Evolutionary conservation across 2,888 invertebrate genomes (phyloP), one percentile per base, ranked within the genome.

Genomic region (Hirtodrosophila histrioides): DNA sequence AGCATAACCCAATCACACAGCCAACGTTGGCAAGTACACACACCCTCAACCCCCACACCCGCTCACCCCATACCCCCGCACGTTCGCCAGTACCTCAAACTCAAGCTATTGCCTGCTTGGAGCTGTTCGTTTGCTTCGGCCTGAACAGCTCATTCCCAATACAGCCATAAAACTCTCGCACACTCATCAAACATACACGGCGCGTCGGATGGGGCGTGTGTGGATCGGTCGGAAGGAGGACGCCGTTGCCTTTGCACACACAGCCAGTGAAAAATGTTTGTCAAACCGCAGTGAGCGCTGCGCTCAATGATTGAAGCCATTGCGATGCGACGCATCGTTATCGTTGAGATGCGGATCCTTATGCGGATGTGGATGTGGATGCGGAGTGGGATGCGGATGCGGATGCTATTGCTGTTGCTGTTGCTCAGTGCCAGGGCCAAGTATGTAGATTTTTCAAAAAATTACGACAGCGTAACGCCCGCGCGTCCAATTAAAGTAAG

Each of bases 401-500:
- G 17, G 46, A 31, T 49, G 41, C 6, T 56, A 46, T 24, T 53
- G 45, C 31, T 31, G 33, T 33, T 69, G 41, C 29, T 62, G 43
- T 27, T 56, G 50, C 43, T 61, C 57, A 43, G 43, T 31, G 40
- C 6, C 9, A 11, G 17, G 45, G 60, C 48, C 60, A 69, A 84
- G 79, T 65, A 79, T 82, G 76, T 66, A 85, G 79, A 80, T 80
- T 80, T 80, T 81, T 80, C 82, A 78, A 75, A 75, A 81, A 83
- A 90, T 88, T 85, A 89, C 89, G 79, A 88, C 88, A 88, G 85
- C 89, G 85, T 80, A 88, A 87, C 88, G 84, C 88, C 72, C 74
- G 85, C 85, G 71, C 71, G 86, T 87, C 88, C 89, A 89, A 89
- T 90, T 89, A 90, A 89, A 88, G 89, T 85, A 78, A 82, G 86